These are phyloP conservation scores for Nanorana parkeri DNA, from an alignment of 2,113 vertebrate genomes.

Conservation along the genomic window DNA sequence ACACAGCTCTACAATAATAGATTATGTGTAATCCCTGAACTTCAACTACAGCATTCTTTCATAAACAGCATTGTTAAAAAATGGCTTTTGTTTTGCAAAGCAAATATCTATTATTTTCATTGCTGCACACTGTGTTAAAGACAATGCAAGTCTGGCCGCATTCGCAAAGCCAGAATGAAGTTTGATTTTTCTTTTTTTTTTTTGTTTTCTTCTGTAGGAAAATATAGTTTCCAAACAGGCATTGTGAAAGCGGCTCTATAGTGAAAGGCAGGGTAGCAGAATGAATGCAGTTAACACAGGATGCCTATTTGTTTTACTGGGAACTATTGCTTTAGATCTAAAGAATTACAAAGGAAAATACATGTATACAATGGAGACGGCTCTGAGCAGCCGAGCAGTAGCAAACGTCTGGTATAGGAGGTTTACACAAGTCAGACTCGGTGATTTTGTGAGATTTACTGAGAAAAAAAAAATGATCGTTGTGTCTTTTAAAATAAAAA, in stretches of 20 bases:
- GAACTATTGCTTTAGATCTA: conserved; percentile 55
- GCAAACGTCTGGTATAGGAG: background rate
- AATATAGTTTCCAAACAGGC: conserved; percentile 64
- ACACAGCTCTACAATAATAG: conserved; percentile 72
- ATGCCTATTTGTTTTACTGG: conserved; percentile 59
- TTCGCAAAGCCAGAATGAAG: conserved; percentile 60
- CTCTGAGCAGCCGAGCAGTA: background rate
- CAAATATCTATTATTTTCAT: conserved; percentile 72
- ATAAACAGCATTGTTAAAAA: conserved; percentile 75
- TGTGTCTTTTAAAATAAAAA: too few relatives aligned
- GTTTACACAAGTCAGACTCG: conserved; percentile 9
- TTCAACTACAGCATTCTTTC: conserved; percentile 67
- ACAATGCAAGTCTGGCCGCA: conserved; percentile 60
- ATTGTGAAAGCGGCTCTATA: conserved; percentile 27
- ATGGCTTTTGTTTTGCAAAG: conserved; percentile 71
- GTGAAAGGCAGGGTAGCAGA: conserved; percentile 52
- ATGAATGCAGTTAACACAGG: conserved; percentile 57
- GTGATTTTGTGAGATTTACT: background rate
- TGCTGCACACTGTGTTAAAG: conserved; percentile 65
- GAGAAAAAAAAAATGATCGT: too few relatives aligned
- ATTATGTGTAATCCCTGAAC: conserved; percentile 67
- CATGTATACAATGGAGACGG: conserved; percentile 6
- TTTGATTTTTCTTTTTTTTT: conserved; percentile 50
- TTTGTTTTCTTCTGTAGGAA: conserved; percentile 37
- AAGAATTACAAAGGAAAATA: conserved; percentile 53